Evolutionary conservation across 2,888 invertebrate genomes (phyloP).

Genomic region (Bhutanitis thaidina): DNA sequence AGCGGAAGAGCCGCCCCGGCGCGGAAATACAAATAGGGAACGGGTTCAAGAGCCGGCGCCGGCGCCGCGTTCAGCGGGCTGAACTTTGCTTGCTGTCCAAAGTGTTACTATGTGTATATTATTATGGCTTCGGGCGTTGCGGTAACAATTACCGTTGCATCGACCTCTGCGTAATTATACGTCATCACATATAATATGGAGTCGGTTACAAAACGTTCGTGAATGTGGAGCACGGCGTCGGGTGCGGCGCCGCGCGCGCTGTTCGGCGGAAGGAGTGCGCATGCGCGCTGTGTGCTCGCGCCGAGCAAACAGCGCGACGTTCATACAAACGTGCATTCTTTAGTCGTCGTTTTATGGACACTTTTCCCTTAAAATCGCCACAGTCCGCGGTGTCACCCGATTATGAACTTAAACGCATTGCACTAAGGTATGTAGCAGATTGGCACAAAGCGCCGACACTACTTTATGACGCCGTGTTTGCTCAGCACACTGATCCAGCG

Average conservation of each 20-base stretch:
- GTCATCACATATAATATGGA: background rate
- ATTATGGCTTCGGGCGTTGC: no score
- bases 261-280: conserved; percentile 22
- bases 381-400: background rate
- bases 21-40: conserved; percentile 49
- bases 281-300: conserved; percentile 27
- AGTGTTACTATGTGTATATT: no score
- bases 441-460: conserved; percentile 18
- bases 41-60: conserved; percentile 35
- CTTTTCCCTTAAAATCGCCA: conserved; percentile 9
- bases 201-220: conserved; percentile 12
- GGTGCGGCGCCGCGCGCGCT: conserved; percentile 13
- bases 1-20: conserved; percentile 50
- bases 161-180: background rate
- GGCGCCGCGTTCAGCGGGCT: conserved; percentile 20
- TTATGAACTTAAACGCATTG: conserved; percentile 13
- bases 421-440: conserved; percentile 23
- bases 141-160: background rate
- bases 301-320: conserved; percentile 25
- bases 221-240: conserved; percentile 15
- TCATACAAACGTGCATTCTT: conserved; percentile 20
- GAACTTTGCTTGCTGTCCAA: no score
- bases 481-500: conserved; percentile 36
- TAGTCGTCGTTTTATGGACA: conserved; percentile 15
- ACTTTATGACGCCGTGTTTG: conserved; percentile 36